Percentiles rank a stretch among this genome's conserved stretches.
Evolutionary conservation across 2,113 vertebrate species (phyloP).

Genomic region (Galeopterus variegatus): DNA sequence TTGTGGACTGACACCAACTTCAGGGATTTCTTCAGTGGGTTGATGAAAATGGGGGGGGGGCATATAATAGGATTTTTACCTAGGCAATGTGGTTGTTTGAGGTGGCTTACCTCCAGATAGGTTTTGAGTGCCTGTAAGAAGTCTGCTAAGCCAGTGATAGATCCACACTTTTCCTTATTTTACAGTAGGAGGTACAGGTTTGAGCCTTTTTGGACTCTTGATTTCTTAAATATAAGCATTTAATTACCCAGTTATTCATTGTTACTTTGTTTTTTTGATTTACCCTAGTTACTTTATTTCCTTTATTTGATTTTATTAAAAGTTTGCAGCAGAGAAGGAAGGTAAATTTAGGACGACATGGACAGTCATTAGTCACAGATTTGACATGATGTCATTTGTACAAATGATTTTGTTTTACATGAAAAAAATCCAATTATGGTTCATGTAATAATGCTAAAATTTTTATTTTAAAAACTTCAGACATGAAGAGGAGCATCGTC

Average conservation of each 20-base stretch:
- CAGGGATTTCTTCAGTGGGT: neutral
- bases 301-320: conserved; percentile 40
- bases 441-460: conserved; percentile 34
- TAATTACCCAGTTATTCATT: neutral
- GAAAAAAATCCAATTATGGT: neutral
- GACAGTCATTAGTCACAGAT: neutral
- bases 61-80: neutral
- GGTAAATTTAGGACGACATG: neutral
- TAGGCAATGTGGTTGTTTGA: neutral
- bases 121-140: neutral
- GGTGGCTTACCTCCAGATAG: neutral
- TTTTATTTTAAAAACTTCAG: conserved; percentile 82
- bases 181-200: neutral
- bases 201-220: neutral
- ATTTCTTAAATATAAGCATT: neutral
- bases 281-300: neutral
- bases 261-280: neutral
- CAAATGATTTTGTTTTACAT: conserved; percentile 11
- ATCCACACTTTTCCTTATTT: neutral
- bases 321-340: conserved; percentile 29
- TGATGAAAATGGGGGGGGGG: neutral
- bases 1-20: neutral
- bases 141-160: neutral
- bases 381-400: neutral
- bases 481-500: conserved; percentile 97